Conservation (phyloP, 2,113 vertebrate species). For the Proteles cristata region DNA sequence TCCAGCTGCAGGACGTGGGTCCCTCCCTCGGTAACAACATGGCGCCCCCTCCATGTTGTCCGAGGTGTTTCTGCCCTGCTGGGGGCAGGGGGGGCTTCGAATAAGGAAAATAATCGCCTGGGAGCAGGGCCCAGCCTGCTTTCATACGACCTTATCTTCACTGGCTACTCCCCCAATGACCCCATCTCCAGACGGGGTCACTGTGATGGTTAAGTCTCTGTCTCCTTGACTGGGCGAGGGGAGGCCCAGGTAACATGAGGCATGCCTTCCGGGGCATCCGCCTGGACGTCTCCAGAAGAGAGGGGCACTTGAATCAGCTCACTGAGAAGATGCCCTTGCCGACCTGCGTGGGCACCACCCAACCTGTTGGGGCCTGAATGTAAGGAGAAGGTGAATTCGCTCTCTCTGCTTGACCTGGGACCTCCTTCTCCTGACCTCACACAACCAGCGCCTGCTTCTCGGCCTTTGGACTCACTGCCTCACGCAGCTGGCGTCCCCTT, state of each 20-base stretch:
- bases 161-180: not conserved
- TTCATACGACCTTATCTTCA: not conserved
- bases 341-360: too few species aligned
- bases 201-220: not conserved
- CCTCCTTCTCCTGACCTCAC: not conserved
- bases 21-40: not conserved
- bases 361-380: not conserved
- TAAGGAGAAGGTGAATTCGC: not conserved
- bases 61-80: not conserved
- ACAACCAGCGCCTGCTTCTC: not conserved
- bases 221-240: not conserved
- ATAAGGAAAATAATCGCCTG: not conserved
- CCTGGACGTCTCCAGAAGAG: not conserved
- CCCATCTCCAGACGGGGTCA: not conserved
- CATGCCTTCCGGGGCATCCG: not conserved
- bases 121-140: not conserved
- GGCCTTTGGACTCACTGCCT: not conserved
- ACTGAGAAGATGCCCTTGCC: not conserved
- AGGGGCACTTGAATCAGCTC: too few species aligned
- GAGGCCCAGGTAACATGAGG: not conserved
- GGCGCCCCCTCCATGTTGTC: not conserved
- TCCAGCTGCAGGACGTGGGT: not conserved
- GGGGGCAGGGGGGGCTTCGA: rapidly evolving
- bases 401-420: not conserved
- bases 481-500: rapidly evolving